A percentile compares a stretch with the other conserved stretches of the same genome.
phyloP scores from a whole-genome alignment of 2,797 vertebrate genomes.

The Clarias pachynema region DNA sequence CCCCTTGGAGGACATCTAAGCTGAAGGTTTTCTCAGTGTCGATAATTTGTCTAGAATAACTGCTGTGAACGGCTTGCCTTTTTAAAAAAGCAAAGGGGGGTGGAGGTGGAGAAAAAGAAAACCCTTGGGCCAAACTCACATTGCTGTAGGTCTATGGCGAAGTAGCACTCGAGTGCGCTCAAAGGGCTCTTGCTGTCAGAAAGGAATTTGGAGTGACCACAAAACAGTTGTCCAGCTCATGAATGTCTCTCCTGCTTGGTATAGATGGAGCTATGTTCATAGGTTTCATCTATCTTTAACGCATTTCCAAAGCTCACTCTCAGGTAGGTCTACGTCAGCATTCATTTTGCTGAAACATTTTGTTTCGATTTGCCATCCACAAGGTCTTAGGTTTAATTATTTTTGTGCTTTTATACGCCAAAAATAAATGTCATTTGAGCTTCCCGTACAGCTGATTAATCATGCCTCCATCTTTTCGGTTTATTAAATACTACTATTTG shows the following conservation, averaged over 20 bases:
- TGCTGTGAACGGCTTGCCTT: conserved; percentile 61
- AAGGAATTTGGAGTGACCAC: conserved; percentile 81
- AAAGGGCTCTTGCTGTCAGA: conserved; percentile 80
- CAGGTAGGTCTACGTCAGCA: conserved; percentile 14
- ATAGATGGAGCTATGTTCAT: conserved; percentile 60
- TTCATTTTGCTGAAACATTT: not conserved
- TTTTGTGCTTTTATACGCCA: not conserved
- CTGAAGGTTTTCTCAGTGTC: conserved; percentile 71
- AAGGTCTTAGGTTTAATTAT: not conserved
- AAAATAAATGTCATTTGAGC: conserved; percentile 4
- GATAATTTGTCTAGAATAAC: conserved; percentile 78
- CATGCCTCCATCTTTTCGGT: not conserved
- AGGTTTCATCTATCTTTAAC: conserved; percentile 53
- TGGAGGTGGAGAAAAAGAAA: conserved; percentile 50
- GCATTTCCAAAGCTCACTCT: conserved; percentile 19
- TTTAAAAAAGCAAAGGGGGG: conserved; percentile 39
- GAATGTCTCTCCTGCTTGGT: conserved; percentile 61
- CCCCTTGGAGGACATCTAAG: conserved; percentile 69
- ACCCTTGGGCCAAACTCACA: conserved; percentile 61
- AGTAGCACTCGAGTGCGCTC: conserved; percentile 73
- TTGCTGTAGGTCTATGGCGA: conserved; percentile 71
- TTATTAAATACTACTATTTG: not conserved
- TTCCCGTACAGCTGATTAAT: not conserved
- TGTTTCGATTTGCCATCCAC: not conserved
- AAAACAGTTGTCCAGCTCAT: conserved; percentile 56